Conservation (phyloP, 2,888 invertebrate genomes). For the Scrobipalpa costella region DNA sequence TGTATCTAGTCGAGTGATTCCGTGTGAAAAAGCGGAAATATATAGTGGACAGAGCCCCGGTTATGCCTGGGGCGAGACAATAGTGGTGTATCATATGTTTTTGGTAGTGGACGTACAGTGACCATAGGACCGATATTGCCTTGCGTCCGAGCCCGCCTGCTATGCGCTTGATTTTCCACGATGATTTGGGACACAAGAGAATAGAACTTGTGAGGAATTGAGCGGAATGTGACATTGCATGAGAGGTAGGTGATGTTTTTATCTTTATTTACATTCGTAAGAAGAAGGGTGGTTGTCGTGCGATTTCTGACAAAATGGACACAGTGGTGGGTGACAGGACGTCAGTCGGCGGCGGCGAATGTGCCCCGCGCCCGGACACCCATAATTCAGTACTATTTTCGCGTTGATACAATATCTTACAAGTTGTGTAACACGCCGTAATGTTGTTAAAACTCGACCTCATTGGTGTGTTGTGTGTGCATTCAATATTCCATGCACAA, state of each 20-base stretch:
- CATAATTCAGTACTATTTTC: conserved; percentile 39
- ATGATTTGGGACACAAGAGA: conserved; percentile 74
- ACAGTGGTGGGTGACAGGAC: conserved; percentile 63
- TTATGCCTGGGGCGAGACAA: conserved; percentile 60
- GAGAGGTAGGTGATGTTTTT: conserved; percentile 71
- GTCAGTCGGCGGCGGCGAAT: conserved; percentile 55
- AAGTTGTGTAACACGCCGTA: conserved; percentile 68
- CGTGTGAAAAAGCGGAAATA: conserved; percentile 66
- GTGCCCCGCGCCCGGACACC: conserved; percentile 50
- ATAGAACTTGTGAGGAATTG: conserved; percentile 76
- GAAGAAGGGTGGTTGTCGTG: conserved; percentile 40
- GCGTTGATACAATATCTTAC: conserved; percentile 34
- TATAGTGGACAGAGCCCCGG: conserved; percentile 58
- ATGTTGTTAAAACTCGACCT: conserved; percentile 58
- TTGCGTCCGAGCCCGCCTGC: conserved; percentile 76
- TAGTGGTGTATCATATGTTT: conserved; percentile 80
- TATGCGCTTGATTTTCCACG: conserved; percentile 76
- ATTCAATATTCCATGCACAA: conserved; percentile 44
- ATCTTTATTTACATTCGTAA: conserved; percentile 72
- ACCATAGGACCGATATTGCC: conserved; percentile 79
- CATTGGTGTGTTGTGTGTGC: conserved; percentile 39
- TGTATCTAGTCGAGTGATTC: conserved; percentile 66
- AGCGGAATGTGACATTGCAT: conserved; percentile 82
- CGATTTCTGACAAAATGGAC: conserved; percentile 69
- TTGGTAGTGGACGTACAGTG: conserved; percentile 72